Conservation (phyloP, 2,888 invertebrate genomes). For the Candidula unifasciata region DNA sequence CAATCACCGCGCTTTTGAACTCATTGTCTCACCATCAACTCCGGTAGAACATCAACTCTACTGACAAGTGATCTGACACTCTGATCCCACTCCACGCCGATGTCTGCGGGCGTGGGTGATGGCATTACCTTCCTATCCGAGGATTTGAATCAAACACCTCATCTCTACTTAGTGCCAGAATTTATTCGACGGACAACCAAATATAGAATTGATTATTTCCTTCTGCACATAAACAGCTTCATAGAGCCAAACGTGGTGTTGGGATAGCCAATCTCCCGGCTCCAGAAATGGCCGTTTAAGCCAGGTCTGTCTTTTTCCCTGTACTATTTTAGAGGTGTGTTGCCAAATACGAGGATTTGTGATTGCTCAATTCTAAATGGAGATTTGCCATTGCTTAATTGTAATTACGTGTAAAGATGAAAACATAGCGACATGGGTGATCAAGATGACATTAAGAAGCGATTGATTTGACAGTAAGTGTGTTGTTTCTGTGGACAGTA, state of each 20-base stretch:
- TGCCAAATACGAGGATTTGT: not conserved
- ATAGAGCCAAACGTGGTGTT: not conserved
- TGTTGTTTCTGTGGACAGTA: too few relatives aligned
- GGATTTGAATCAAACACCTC: not conserved
- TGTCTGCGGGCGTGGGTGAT: not conserved
- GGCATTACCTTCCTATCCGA: not conserved
- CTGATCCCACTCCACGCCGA: not conserved
- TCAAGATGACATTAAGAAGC: too few relatives aligned
- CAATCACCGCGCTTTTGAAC: too few relatives aligned
- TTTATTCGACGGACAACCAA: conserved; percentile 1
- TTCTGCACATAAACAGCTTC: conserved; percentile 16
- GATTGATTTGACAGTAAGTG: too few relatives aligned
- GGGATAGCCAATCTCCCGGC: too few relatives aligned
- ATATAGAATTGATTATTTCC: not conserved
- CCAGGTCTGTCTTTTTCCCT: not conserved
- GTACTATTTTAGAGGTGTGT: not conserved
- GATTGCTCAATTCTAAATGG: not conserved
- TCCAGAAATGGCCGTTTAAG: not conserved
- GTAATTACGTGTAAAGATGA: too few relatives aligned
- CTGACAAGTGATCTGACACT: not conserved
- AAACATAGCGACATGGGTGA: too few relatives aligned
- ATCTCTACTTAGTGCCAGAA: conserved; percentile 5
- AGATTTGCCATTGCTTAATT: too few relatives aligned
- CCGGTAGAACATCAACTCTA: too few relatives aligned
- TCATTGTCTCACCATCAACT: too few relatives aligned